Percentiles rank a stretch among this genome's conserved stretches.
These are phyloP conservation scores for Pyrrhia umbra DNA, from an alignment of 2,888 invertebrate genomes.

Conservation along the genomic window DNA sequence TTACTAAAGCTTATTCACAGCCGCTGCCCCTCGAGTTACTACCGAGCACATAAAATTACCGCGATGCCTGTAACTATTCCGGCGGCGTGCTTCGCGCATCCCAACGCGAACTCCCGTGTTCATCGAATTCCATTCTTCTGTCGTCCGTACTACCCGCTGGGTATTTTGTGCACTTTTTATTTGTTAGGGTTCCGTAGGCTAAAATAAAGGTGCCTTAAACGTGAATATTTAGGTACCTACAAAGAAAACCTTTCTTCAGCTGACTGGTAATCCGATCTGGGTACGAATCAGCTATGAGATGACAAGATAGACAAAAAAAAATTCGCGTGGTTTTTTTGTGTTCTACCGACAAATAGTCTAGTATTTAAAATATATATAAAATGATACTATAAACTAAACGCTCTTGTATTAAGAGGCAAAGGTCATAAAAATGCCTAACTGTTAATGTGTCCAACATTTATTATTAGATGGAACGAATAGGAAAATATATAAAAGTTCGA, in stretches of 20 bases:
- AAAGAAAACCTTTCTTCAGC: neutral
- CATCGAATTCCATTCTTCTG: slow-evolving; percentile 65
- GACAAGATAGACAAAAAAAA: too few relatives aligned
- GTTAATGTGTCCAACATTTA: too few relatives aligned
- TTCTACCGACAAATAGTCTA: too few relatives aligned
- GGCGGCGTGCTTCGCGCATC: slow-evolving; percentile 55
- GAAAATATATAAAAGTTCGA: too few relatives aligned
- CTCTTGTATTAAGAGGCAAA: too few relatives aligned
- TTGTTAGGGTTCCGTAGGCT: slow-evolving; percentile 31
- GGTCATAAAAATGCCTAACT: too few relatives aligned
- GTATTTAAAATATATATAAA: too few relatives aligned
- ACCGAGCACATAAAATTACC: slow-evolving; percentile 55
- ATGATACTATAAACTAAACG: too few relatives aligned
- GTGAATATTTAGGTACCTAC: neutral
- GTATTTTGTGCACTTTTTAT: slow-evolving; percentile 27
- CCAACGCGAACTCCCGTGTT: slow-evolving; percentile 62
- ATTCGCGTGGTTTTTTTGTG: too few relatives aligned
- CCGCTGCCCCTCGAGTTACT: slow-evolving; percentile 31
- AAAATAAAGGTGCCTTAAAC: neutral
- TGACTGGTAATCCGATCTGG: too few relatives aligned
- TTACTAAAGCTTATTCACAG: slow-evolving; percentile 41
- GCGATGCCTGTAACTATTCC: slow-evolving; percentile 59
- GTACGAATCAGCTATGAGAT: too few relatives aligned
- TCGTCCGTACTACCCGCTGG: slow-evolving; percentile 32
- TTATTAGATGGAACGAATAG: too few relatives aligned